Base-by-base conservation (phyloP, 2,888 invertebrate species). In the Leucophora obtusa region DNA sequence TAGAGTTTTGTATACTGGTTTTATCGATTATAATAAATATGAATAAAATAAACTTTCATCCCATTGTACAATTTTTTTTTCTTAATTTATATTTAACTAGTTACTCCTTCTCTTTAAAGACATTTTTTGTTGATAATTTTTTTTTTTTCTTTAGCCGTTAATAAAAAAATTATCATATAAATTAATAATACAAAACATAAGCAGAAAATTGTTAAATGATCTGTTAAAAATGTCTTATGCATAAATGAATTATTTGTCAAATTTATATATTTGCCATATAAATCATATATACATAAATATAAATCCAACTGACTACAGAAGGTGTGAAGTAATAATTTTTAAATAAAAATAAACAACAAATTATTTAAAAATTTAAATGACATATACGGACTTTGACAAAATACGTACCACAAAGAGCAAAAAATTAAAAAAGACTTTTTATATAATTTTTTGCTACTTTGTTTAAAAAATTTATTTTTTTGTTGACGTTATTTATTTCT, bases 311-410 rank as follows among this genome's bases (percentile, higher is more conserved):
- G 56, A 17, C 58, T 65, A 38, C 17, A 38, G 70, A 76, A 76
- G 69, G 69, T 76, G 76, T 81, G 73, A 70, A 81, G 15, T 56
- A 70, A 53, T 69, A 72, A 59, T 54, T 72, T 72, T 65, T 24
- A 51, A 43, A 15, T 47, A 59, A 43, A 17, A 65, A 59, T 38
- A 65, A 62, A 66, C 24, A 54, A 66, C 28, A 72, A 59, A 71
- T 73, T 65, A 66, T 28, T 28, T 62, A 43, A 62, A 62, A 4
- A 28, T 18, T 17, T 21, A 6, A 66, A 43, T 75, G 71, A 51
- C 66, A 72, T 33, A 58, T 38, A 38, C 11, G 60, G 60, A 65
- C 43, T 1, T 50, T 73, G 59, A 74, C 65, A 63, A 73, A 78
- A 65, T 58, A 24, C 24, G 24, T 24, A 53, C 56, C 47, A 47